Evolutionary conservation across 2,888 invertebrate species (phyloP).

Genomic region (Stenchaetothrips biformis): DNA sequence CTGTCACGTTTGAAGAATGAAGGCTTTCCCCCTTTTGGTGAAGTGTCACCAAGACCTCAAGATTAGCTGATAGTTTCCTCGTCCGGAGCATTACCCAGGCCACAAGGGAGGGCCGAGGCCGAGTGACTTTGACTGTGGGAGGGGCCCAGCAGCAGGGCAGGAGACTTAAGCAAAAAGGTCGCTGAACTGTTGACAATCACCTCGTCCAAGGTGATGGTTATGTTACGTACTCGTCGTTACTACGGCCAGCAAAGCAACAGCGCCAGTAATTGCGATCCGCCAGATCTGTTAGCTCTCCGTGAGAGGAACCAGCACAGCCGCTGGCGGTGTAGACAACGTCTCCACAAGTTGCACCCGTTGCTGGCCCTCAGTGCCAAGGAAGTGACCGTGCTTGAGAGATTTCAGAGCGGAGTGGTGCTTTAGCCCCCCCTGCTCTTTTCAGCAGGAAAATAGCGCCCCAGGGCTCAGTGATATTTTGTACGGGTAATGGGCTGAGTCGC

Average conservation of each 20-base stretch:
- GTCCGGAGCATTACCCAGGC: not conserved
- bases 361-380: not conserved
- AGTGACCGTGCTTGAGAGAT: not conserved
- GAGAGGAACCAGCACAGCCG: slow-evolving; percentile 14
- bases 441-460: not conserved
- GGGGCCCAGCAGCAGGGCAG: not conserved
- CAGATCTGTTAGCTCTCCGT: not conserved
- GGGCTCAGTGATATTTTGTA: not conserved
- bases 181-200: not conserved
- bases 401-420: not conserved
- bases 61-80: slow-evolving; percentile 2
- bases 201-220: slow-evolving; percentile 20
- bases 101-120: not conserved
- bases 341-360: not conserved
- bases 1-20: not conserved
- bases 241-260: slow-evolving; percentile 3
- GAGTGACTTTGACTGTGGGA: not conserved
- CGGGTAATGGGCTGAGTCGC: slow-evolving; percentile 10
- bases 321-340: not conserved
- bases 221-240: slow-evolving; percentile 3
- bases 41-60: not conserved
- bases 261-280: slow-evolving; percentile 26
- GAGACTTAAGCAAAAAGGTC: not conserved
- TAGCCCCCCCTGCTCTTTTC: not conserved
- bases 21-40: slow-evolving; percentile 21